A percentile compares a stretch with the other conserved stretches of the same genome.
Evolutionary conservation across 2,797 vertebrate genomes (phyloP).

Genomic region (Morelia viridis): DNA sequence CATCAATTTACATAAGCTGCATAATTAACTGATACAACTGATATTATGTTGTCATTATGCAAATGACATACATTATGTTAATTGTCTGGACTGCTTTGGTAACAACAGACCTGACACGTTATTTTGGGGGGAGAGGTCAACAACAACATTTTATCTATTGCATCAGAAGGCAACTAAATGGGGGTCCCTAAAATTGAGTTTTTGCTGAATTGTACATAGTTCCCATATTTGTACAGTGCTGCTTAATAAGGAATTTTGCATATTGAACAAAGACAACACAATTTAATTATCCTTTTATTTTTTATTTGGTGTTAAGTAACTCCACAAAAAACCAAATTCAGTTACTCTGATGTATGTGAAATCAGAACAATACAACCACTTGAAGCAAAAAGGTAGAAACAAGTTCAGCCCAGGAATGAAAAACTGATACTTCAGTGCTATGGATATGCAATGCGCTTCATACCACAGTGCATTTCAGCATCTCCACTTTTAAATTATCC

Average conservation of each 20-base stretch:
- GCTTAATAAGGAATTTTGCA: accelerated
- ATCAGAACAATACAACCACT: slow-evolving; percentile 91
- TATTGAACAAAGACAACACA: background rate
- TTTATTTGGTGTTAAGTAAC: slow-evolving; percentile 99
- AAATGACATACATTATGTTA: background rate
- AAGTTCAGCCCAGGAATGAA: slow-evolving; percentile 81
- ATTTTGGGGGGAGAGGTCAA: background rate
- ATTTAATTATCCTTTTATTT: slow-evolving; percentile 76
- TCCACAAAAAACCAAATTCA: slow-evolving; percentile 98
- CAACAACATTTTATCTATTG: background rate
- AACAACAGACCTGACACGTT: too few relatives aligned
- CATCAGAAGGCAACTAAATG: background rate
- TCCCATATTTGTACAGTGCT: background rate
- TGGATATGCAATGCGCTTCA: slow-evolving; percentile 80
- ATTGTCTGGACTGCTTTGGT: too few relatives aligned
- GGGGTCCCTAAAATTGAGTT: background rate
- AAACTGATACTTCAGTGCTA: slow-evolving; percentile 81
- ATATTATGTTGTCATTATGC: background rate
- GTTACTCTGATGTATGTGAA: slow-evolving; percentile 95
- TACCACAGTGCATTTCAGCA: slow-evolving; percentile 81
- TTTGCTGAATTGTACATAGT: background rate
- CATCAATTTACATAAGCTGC: background rate
- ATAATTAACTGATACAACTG: background rate
- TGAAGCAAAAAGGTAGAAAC: slow-evolving; percentile 76
- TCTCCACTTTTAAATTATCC: slow-evolving; percentile 76